Evolutionary conservation across 2,113 vertebrate genomes (phyloP).

Genomic region (Ornithorhynchus anatinus): DNA sequence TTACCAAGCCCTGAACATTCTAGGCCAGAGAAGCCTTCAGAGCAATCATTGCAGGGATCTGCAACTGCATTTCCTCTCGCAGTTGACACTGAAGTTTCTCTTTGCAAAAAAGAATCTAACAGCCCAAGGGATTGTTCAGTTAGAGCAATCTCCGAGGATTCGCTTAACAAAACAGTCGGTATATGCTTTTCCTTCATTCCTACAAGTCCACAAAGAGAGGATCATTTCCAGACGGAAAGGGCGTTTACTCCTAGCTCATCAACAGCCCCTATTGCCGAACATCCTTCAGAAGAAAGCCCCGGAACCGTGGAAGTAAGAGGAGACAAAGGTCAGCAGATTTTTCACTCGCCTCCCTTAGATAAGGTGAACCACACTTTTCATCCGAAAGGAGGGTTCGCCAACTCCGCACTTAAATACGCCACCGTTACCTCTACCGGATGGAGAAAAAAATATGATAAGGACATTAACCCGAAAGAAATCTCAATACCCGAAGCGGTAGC

Average conservation of each 20-base stretch:
- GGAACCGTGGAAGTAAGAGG: conserved; percentile 15
- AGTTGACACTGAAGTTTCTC: conserved; percentile 25
- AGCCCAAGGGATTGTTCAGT: neutral
- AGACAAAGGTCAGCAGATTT: conserved; percentile 21
- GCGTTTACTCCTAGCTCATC: neutral
- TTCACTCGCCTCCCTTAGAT: neutral
- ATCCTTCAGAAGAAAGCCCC: conserved; percentile 8
- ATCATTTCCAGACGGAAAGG: neutral
- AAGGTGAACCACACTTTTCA: conserved; percentile 2
- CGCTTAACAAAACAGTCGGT: conserved; percentile 19
- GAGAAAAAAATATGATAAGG: neutral
- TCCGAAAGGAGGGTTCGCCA: neutral
- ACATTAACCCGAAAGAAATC: neutral
- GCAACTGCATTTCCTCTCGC: conserved; percentile 3
- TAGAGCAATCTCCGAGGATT: conserved; percentile 6
- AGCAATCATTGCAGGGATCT: conserved; percentile 7
- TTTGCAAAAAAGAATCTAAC: conserved; percentile 9
- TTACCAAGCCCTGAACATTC: neutral
- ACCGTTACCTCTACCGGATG: neutral
- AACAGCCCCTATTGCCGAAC: neutral
- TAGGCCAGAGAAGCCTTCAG: conserved; percentile 1
- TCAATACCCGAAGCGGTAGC: neutral
- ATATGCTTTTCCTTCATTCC: neutral
- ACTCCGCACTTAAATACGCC: accelerated
- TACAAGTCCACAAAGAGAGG: conserved; percentile 13